Conservation (phyloP, 2,113 vertebrate species). For the Caranx melampygus region DNA sequence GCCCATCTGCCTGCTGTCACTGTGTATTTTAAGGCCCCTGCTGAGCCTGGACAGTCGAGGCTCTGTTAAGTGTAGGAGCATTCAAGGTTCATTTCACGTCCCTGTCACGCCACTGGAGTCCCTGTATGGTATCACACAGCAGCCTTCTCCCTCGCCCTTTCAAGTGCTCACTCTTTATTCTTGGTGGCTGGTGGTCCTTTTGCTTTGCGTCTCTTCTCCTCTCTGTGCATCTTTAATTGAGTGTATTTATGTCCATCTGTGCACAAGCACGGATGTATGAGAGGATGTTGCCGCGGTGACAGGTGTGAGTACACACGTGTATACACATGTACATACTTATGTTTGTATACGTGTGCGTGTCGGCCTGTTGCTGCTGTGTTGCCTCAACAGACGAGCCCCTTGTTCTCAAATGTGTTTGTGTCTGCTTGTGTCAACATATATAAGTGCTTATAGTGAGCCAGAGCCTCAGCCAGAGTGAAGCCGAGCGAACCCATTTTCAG, state of each 20-base stretch:
- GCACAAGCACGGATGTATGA: not conserved
- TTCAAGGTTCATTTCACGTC: constrained; percentile 75
- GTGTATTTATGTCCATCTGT: constrained; percentile 13
- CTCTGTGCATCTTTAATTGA: constrained; percentile 33
- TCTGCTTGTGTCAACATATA: constrained; percentile 62
- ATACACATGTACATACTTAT: not conserved
- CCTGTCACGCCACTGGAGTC: constrained; percentile 58
- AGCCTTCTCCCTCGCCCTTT: constrained; percentile 47
- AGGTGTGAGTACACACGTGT: not conserved
- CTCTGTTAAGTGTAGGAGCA: constrained; percentile 65
- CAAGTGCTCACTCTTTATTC: constrained; percentile 41
- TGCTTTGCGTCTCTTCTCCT: not conserved
- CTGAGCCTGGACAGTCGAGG: constrained; percentile 55
- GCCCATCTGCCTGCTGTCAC: constrained; percentile 53
- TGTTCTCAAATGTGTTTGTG: constrained; percentile 45
- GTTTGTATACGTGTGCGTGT: not conserved
- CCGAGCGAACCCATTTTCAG: constrained; percentile 64
- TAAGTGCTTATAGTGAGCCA: constrained; percentile 52
- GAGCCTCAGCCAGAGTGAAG: constrained; percentile 42
- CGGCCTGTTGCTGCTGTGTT: constrained; percentile 6
- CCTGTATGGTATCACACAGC: constrained; percentile 11
- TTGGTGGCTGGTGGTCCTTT: constrained; percentile 30
- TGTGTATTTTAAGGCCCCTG: constrained; percentile 56
- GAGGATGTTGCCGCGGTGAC: not conserved
- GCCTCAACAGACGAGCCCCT: not conserved